Conservation (phyloP, 2,888 invertebrate genomes). For the Trachelus iudaicus region DNA sequence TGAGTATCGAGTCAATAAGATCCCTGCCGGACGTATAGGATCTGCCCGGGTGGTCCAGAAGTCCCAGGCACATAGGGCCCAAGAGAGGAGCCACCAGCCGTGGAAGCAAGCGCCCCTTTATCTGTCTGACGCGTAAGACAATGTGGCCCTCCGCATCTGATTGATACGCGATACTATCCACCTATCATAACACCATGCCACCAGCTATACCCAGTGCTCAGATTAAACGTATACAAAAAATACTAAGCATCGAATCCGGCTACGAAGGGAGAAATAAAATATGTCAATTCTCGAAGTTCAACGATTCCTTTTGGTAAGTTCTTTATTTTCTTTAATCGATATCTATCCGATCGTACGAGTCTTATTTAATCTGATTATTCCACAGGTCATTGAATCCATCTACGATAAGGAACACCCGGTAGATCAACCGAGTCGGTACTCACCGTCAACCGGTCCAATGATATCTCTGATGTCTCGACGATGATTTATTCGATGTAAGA, state of each 20-base stretch:
- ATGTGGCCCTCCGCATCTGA: slow-evolving; percentile 57
- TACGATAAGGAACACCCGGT: slow-evolving; percentile 44
- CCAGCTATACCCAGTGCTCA: slow-evolving; percentile 7
- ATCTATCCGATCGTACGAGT: background rate
- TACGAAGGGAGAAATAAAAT: background rate
- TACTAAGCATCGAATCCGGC: background rate
- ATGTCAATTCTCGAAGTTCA: background rate
- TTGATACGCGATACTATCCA: slow-evolving; percentile 61
- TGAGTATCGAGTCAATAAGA: slow-evolving; percentile 54
- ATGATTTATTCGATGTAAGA: slow-evolving; percentile 65
- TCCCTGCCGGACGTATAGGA: slow-evolving; percentile 50
- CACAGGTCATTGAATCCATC: background rate
- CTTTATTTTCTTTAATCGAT: background rate
- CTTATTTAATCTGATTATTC: background rate
- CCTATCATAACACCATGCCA: slow-evolving; percentile 45
- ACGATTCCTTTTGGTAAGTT: background rate
- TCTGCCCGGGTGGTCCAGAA: slow-evolving; percentile 59
- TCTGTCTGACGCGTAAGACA: slow-evolving; percentile 58
- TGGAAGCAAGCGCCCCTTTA: slow-evolving; percentile 46
- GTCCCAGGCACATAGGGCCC: slow-evolving; percentile 36
- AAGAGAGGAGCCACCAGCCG: slow-evolving; percentile 14
- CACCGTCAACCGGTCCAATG: slow-evolving; percentile 61
- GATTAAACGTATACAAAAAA: background rate
- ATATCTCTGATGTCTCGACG: slow-evolving; percentile 62
- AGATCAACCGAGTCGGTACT: slow-evolving; percentile 42